These are phyloP conservation scores for Brachyistius frenatus DNA, from an alignment of 2,113 vertebrate genomes.

Conservation along the genomic window DNA sequence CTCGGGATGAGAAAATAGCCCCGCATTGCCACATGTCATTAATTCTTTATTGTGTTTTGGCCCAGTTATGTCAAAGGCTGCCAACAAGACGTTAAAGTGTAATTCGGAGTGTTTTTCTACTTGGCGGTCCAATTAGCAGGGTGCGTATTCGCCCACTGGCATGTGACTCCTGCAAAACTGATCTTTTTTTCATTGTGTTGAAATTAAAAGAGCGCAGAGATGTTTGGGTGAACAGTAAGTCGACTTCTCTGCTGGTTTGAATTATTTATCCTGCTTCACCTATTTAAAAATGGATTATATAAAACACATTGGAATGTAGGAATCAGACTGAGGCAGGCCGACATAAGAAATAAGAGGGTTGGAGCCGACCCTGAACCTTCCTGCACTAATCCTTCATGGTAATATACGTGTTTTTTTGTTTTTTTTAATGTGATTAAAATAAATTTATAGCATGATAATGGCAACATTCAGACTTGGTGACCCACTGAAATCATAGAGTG, in stretches of 20 bases:
- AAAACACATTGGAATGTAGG: too few species aligned
- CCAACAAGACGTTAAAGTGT: constrained; percentile 49
- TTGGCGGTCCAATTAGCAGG: constrained; percentile 41
- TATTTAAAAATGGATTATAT: constrained; percentile 50
- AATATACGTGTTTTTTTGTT: too few species aligned
- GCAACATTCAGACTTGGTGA: too few species aligned
- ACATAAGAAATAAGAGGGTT: neutral
- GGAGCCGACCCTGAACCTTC: too few species aligned
- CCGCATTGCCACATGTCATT: constrained; percentile 49
- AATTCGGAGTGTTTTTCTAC: constrained; percentile 28
- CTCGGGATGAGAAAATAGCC: constrained; percentile 34
- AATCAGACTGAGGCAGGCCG: too few species aligned
- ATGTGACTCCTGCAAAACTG: constrained; percentile 19
- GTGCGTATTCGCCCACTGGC: constrained; percentile 14
- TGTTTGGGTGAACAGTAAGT: constrained; percentile 8
- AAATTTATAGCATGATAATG: too few species aligned
- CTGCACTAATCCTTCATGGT: too few species aligned
- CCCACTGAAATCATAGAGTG: too few species aligned
- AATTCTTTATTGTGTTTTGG: constrained; percentile 68
- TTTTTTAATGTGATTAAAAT: too few species aligned
- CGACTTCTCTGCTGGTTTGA: neutral
- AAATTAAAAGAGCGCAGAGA: constrained; percentile 25
- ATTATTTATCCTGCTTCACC: constrained; percentile 42
- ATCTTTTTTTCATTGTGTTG: constrained; percentile 27
- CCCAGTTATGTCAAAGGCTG: constrained; percentile 64